Evolutionary conservation across 30 jellyfish, hydroid and myxozoan genomes (phyloP), one percentile per base, ranked within the genome.

Genomic region (Pseudorhiza aurosa): DNA sequence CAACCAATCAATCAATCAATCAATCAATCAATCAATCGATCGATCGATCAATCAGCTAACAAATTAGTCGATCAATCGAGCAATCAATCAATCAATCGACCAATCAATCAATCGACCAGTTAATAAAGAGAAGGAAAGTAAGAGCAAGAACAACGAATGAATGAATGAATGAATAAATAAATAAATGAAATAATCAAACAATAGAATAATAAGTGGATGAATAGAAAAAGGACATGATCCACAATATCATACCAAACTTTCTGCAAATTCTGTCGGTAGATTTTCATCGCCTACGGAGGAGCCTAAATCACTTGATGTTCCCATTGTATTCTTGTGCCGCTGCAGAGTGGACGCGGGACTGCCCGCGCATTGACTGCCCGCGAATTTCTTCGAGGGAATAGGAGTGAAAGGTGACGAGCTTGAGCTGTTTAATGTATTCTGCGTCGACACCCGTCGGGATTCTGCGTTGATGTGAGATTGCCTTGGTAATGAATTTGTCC

Each of bases 241-340:
- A n/a, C n/a, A n/a, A 47, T 8, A 4, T 79, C 97, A 62, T 32
- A 89, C 97, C 81, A 90, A 49, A 8, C 87, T 74, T 24, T 70
- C 85, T 0, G 96, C 39, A 19, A 79, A 37, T 2, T 80, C 97
- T 2, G 91, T 71, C 21, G 95, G 53, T 28, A 35, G 49, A 8
- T 47, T 18, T n/a, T 94, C 99, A 67, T 86, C 99, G 39, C 97
- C 96, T 21, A 94, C 87, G 17, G 97, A 87, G 1, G 99, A 94
- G 19, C 99, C 99, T 17, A 94, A 58, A 47, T 94, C 99, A 63
- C 99, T 94, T n/a, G 97, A 84, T 19, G 88, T 85, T 40, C 88
- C 90, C 70, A 58, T 30, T 65, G 58, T 83, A 42, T 69, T 85
- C 32, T 45, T 68, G 10, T 88, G 92, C 31, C 96, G 57, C 28